These are phyloP conservation scores for Cheilosia urbana DNA, from an alignment of 2,888 invertebrate genomes.

Conservation along the genomic window DNA sequence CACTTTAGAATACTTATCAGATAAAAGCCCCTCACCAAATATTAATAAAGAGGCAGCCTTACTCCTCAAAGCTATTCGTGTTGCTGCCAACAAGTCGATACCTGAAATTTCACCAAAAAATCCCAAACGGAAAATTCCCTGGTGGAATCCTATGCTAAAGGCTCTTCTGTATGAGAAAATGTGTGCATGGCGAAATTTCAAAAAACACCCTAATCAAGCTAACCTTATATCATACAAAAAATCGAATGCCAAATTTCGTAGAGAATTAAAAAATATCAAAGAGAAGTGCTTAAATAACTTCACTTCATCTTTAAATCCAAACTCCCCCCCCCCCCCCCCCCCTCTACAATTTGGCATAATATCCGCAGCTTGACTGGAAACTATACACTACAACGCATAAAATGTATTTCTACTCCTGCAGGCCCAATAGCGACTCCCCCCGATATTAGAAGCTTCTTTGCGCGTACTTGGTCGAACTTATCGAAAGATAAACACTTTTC, in stretches of 20 bases:
- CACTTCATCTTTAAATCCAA: too few species aligned
- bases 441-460: slow-evolving; percentile 8
- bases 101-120: slow-evolving; percentile 4
- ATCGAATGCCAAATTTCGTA: slow-evolving; percentile 21
- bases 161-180: slow-evolving; percentile 5
- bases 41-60: too few species aligned
- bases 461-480: slow-evolving; percentile 1
- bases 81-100: too few species aligned
- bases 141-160: slow-evolving; percentile 24
- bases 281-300: too few species aligned
- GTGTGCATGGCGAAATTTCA: slow-evolving; percentile 12
- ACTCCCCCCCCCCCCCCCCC: too few species aligned
- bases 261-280: too few species aligned
- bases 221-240: slow-evolving; percentile 36
- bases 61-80: too few species aligned
- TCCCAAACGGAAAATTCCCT: not conserved
- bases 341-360: too few species aligned
- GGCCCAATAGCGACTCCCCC: not conserved
- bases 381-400: too few species aligned
- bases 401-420: not conserved
- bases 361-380: too few species aligned
- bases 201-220: not conserved
- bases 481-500: slow-evolving; percentile 10
- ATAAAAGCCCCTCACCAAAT: too few species aligned
- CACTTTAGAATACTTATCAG: too few species aligned